These are phyloP conservation scores for Drosophila suboccidentalis DNA, from an alignment of 2,888 invertebrate species.

Conservation along the genomic window DNA sequence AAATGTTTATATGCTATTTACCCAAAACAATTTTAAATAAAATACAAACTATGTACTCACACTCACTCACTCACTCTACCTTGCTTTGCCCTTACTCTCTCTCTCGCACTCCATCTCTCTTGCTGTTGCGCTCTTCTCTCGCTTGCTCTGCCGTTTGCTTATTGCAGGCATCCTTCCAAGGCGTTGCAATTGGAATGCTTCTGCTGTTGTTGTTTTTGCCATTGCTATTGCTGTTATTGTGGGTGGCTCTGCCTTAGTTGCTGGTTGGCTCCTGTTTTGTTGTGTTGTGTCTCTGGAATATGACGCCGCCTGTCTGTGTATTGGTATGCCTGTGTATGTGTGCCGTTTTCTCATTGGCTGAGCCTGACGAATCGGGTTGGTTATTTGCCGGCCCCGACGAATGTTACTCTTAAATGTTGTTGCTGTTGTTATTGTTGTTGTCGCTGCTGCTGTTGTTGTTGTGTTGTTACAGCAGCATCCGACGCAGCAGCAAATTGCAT, in stretches of 20 bases:
- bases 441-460: conserved; percentile 48
- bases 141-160: conserved; percentile 31
- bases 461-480: conserved; percentile 48
- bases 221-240: conserved; percentile 55
- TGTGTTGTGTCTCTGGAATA: conserved; percentile 80
- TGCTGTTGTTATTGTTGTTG: conserved; percentile 56
- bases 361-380: conserved; percentile 74
- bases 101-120: conserved; percentile 22
- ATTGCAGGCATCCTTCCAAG: conserved; percentile 68
- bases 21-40: conserved; percentile 81
- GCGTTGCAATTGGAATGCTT: conserved; percentile 76
- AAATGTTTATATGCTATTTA: conserved; percentile 82
- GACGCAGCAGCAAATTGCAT: conserved; percentile 62
- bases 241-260: conserved; percentile 64
- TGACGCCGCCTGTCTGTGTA: conserved; percentile 74
- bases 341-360: conserved; percentile 80
- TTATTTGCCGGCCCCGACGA: conserved; percentile 61
- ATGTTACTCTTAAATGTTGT: conserved; percentile 38
- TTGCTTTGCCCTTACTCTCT: conserved; percentile 23
- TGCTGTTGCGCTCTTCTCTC: conserved; percentile 27
- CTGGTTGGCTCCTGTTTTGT: conserved; percentile 79
- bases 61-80: conserved; percentile 10
- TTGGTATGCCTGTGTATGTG: conserved; percentile 54
- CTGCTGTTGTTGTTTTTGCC: conserved; percentile 25
- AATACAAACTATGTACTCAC: conserved; percentile 65